These are phyloP conservation scores for Pseudococcus viburni DNA, from an alignment of 2,888 invertebrate species.

Conservation along the genomic window DNA sequence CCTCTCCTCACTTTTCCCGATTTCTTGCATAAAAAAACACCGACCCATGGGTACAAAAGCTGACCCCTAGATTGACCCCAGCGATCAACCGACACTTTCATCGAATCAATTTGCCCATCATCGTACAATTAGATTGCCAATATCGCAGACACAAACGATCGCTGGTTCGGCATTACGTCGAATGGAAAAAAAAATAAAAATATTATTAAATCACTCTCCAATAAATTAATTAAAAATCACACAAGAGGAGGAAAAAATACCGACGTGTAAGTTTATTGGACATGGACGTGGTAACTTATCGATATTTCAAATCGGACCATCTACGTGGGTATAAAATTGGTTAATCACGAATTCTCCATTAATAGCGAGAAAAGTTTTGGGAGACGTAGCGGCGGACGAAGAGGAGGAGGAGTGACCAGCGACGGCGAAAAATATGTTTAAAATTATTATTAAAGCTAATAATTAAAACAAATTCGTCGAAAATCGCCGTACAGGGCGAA, in stretches of 20 bases:
- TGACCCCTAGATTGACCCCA: neutral
- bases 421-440: constrained; percentile 18
- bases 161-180: neutral
- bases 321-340: constrained; percentile 35
- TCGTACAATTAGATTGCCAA: neutral
- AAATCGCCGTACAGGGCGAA: constrained; percentile 30
- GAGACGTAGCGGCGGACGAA: neutral
- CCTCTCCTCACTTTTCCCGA: neutral
- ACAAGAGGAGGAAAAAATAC: neutral
- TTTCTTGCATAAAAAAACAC: neutral
- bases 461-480: constrained; percentile 44
- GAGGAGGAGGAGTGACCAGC: neutral
- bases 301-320: constrained; percentile 9
- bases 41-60: neutral
- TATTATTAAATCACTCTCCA: constrained; percentile 1
- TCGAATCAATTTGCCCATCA: neutral
- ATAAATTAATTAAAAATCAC: constrained; percentile 35
- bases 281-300: neutral
- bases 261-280: neutral
- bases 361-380: constrained; percentile 2
- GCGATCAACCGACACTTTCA: neutral
- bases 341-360: constrained; percentile 35
- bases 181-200: neutral
- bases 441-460: constrained; percentile 37
- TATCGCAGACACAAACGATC: neutral